Evolutionary conservation across 2,888 invertebrate genomes (phyloP).

Genomic region (Heliconius sara): DNA sequence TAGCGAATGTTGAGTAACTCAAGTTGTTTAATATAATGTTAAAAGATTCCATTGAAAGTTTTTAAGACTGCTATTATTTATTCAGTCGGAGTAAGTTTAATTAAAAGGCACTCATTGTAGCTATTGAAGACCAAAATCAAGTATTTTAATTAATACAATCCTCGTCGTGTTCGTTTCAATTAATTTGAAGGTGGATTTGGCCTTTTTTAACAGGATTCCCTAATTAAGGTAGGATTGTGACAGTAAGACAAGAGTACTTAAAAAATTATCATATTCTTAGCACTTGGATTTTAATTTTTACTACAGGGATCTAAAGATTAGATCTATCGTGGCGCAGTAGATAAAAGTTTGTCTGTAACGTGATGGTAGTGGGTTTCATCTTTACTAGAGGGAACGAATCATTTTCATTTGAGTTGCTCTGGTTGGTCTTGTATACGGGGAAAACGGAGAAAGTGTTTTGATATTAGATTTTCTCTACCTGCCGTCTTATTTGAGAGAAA

Average conservation of each 20-base stretch:
- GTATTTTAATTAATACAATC: conserved; percentile 59
- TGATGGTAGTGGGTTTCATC: no score
- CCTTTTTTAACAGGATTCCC: conserved; percentile 44
- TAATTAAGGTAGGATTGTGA: conserved; percentile 33
- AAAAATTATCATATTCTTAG: conserved; percentile 16
- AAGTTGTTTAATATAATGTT: conserved; percentile 27
- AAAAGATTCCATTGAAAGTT: conserved; percentile 36
- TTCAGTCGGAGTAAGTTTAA: conserved; percentile 53
- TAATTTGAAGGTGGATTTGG: conserved; percentile 51
- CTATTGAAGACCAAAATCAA: conserved; percentile 56
- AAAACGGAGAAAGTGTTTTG: no score
- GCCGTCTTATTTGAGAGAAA: no score
- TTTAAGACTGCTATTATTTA: conserved; percentile 47
- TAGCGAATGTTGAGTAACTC: conserved; percentile 10
- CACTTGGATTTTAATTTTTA: neutral
- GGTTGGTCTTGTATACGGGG: no score
- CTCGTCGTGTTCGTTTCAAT: conserved; percentile 55
- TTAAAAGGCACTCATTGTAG: conserved; percentile 52
- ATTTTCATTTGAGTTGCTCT: no score
- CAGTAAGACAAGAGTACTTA: conserved; percentile 16
- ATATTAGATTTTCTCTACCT: no score
- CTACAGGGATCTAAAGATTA: neutral
- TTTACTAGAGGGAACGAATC: no score
- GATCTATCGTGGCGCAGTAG: no score
- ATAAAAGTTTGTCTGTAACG: no score